Base-by-base conservation (phyloP, 64 coral and sea anemone species). In the Actinia tenebrosa region DNA sequence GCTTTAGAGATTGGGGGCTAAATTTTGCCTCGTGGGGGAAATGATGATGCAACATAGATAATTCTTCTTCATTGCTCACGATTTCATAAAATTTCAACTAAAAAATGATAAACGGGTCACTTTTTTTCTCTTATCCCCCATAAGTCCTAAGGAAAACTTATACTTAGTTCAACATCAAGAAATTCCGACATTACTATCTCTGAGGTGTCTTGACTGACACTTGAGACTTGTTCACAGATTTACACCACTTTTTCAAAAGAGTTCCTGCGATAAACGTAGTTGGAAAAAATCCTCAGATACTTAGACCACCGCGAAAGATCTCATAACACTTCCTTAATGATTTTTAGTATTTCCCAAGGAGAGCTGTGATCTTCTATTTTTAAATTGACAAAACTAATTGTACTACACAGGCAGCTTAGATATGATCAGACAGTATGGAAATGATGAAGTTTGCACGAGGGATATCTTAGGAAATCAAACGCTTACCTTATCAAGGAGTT, bases 361-460 rank as follows among this genome's bases (percentile, higher is more conserved):
- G 56, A 66, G 22, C 63, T 14, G 10, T 30, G 69, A 75, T 75
- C n/a, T 15, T 75, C n/a, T n/a, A 7, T n/a, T 10, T 16, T 42
- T 75, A 75, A 10, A 75, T 30, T 75, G n/a, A 75, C 64, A 69
- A n/a, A 42, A 42, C 69, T 75, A 75, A 75, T 75, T 75, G 25
- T 18, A 75, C n/a, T 3, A 25, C 64, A 37, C 22, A 20, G n/a
- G 22, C 64, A 69, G n/a, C 19, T n/a, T 69, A 69, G 64, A 69
- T 69, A 69, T 5, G 20, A 69, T 69, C 64, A n/a, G 20, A 8
- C 20, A 42, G 69, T 1, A 2, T 75, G 27, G 20, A 30, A 30
- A 75, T 3, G 69, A 75, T 75, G 27, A 75, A 42, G 69, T 75
- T 75, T 75, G 13, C 69, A 9, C 63, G 23, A 37, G 7, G 37